These are phyloP conservation scores for Ranitomeya imitator DNA, from an alignment of 2,113 vertebrate species.

Conservation along the genomic window DNA sequence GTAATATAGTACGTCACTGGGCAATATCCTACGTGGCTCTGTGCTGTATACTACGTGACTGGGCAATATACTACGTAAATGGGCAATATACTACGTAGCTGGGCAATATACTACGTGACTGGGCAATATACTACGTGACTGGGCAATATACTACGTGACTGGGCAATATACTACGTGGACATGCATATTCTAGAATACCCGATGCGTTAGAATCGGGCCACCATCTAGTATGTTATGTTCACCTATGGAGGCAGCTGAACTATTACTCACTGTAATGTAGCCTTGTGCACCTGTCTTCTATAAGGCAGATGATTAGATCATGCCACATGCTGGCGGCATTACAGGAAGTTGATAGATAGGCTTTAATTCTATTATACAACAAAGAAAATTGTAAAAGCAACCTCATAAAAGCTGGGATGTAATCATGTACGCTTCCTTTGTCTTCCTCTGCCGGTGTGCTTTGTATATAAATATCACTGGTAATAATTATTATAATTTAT, in stretches of 20 bases:
- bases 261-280: neutral
- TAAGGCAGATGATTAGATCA: neutral
- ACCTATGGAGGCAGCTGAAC: neutral
- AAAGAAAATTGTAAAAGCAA: neutral
- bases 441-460: neutral
- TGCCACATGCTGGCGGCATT: neutral
- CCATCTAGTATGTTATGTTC: too few relatives aligned
- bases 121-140: too few relatives aligned
- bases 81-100: too few relatives aligned
- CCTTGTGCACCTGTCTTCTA: neutral
- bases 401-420: neutral
- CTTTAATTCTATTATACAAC: neutral
- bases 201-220: too few relatives aligned
- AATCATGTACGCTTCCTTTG: neutral
- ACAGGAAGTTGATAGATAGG: neutral
- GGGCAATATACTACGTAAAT: too few relatives aligned
- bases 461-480: neutral
- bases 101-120: too few relatives aligned
- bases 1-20: too few relatives aligned
- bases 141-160: too few relatives aligned
- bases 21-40: too few relatives aligned
- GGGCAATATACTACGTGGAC: too few relatives aligned
- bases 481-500: neutral
- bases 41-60: too few relatives aligned
- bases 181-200: too few relatives aligned